These are phyloP conservation scores for Lucifuga dentata DNA, from an alignment of 2,113 vertebrate species.

Conservation along the genomic window DNA sequence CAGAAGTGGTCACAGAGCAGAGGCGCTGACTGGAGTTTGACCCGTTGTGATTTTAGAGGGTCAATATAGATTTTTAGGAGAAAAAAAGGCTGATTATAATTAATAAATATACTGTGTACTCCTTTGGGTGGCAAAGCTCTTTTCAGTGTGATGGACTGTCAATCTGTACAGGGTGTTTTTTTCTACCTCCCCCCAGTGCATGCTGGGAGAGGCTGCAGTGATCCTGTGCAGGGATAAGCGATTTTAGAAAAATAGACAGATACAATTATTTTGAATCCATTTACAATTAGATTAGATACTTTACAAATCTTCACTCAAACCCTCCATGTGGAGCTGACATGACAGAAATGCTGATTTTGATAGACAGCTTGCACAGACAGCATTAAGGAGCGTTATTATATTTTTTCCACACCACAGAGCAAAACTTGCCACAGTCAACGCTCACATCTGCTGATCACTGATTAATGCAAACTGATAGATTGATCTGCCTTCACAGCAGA, in stretches of 20 bases:
- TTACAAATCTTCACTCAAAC: constrained; percentile 8
- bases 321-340: constrained; percentile 24
- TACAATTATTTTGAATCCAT: no score
- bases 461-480: constrained; percentile 32
- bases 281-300: constrained; percentile 16
- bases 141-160: background rate
- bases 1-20: background rate
- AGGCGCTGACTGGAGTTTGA: background rate
- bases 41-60: background rate
- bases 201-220: background rate
- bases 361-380: constrained; percentile 28
- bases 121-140: no score
- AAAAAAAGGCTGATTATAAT: background rate
- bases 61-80: background rate
- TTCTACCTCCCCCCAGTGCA: background rate
- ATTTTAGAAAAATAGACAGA: background rate
- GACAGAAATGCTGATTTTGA: constrained; percentile 28
- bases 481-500: constrained; percentile 2
- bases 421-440: constrained; percentile 25
- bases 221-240: background rate
- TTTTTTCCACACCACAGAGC: constrained; percentile 16
- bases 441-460: constrained; percentile 28
- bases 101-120: no score
- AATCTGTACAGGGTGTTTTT: background rate
- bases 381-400: constrained; percentile 7